Evolutionary conservation across 64 coral and sea anemone species (phyloP), one percentile per base, ranked within the genome.

Genomic region (Dendrophyllia cribrosa): DNA sequence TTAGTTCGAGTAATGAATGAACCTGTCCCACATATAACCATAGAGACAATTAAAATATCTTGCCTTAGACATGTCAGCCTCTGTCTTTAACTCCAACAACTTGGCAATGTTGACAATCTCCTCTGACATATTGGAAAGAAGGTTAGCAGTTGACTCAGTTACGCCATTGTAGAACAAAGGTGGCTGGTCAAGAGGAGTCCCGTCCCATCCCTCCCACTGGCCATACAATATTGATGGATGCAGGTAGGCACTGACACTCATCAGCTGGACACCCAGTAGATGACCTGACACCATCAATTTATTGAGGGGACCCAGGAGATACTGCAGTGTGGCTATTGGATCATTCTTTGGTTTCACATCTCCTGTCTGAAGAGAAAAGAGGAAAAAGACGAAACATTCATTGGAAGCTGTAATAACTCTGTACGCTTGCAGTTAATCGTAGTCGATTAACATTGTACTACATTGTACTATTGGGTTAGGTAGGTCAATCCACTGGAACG

Each of bases 141-240:
- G 75, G 16, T 89, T 79, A 15, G 92, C 92, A 74, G 16, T 9
- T 21, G 59, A n/a, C 82, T 94, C 71, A 26, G 75, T 89, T 26
- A 94, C 61, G 4, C 79, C 66, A 65, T 88, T 79, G 70, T 94
- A 94, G 55, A 94, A 94, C 5, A 94, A 66, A 26, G 92, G 92
- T 7, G 75, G 86, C 24, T 94, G 76, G 17, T 94, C 78, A 43
- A 94, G 8, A 50, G 92, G 92, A 10, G 71, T 75, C 23, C 88
- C 87, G 59, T 95, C 93, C 93, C 93, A 95, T 7, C 76, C 75
- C 44, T 58, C 74, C 93, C 93, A 95, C 19, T 72, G 70, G 34
- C 59, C 78, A 25, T 90, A 85, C 59, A 83, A 52, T 51, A 95
- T 90, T 6, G 86, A 9, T 14, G 93, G 77, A 53, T 95, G 93